Evolutionary conservation across 2,113 vertebrate genomes (phyloP), one percentile per base, ranked within the genome.

Genomic region (Neolamprologus devosi): DNA sequence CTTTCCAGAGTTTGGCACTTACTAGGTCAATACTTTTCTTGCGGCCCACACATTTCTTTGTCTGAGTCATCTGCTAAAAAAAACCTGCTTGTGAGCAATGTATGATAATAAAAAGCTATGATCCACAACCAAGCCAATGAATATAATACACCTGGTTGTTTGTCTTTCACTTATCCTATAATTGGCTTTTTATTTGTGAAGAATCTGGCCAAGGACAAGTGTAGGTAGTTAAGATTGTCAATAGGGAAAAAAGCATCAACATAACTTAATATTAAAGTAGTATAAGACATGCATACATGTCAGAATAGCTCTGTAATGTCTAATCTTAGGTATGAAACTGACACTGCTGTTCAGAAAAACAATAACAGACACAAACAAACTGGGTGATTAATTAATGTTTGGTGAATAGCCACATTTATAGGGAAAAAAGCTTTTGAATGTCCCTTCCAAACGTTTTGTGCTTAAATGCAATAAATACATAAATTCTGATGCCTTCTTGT

Each of bases 131-230:
- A 47, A 65, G 23, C 47, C 42, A 9, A 47, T 83, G 81, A 88
- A 88, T 65, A 51, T 23, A 70, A 57, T 54, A 87, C 14, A 82
- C 51, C 70, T 75, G 54, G 82, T 57, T 80, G 78, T 78, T 87
- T 88, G 51, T 33, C 75, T 65, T 83, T 85, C 14, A 37, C 51
- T 87, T 85, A 78, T 89, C 70, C 82, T 68, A 54, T 58, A 78
- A 83, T 80, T 87, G 73, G 45, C 54, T 33, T 80, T 90, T 90
- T 86, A 88, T 93, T 90, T 91, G 49, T 91, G 84, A 88, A 86
- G 28, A 87, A 70, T 40, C 8, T 33, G 11, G 84, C 47, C 88
- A 91, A 90, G 85, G 89, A 91, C 83, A 91, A 88, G 60, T 85
- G 60, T 47, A 51, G 82, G 82, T 82, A 89, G 45, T 81, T 87